Evolutionary conservation across 2,888 invertebrate species (phyloP), one percentile per base, ranked within the genome.

Genomic region (Erebia palarica): DNA sequence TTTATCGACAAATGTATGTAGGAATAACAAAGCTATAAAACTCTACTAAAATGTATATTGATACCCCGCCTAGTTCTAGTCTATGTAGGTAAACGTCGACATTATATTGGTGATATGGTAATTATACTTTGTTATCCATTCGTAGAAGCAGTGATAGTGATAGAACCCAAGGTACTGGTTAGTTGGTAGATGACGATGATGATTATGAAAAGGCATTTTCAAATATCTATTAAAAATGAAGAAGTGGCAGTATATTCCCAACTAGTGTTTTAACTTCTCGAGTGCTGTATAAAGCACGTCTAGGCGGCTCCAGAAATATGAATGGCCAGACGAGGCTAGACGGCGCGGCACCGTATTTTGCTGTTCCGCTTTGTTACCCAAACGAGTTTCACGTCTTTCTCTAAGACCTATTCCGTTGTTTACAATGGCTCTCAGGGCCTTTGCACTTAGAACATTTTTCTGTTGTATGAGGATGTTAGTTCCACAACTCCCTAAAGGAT

Each of bases 301-400:
- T 80, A 80, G 81, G 80, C 59, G 44, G 47, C 83, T 82, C 78
- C 82, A 75, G 68, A 61, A 67, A 75, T 74, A 77, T 81, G 82
- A 83, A 82, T 81, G 89, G 84, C 88, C 83, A 90, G 91, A 90
- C 90, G 81, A 80, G 88, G 84, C 88, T 83, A 90, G 91, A 91
- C 91, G 81, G 84, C 83, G 80, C 82, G 90, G 86, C 89, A 83
- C 88, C 89, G 74, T 78, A 82, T 82, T 81, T 78, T 77, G 75
- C 79, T 77, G 82, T 80, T 82, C 78, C 80, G 81, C 81, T 84
- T 85, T 82, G 84, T 84, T 84, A 83, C 78, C 77, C 79, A 84
- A 84, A 84, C 81, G 81, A 84, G 79, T 71, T 75, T 69, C 65
- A 69, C 36, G 73, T 67, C 70, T 64, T 73, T 67, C 64, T 75